Evolutionary conservation across 2,888 invertebrate species (phyloP).

Genomic region (Rhingia rostrata): DNA sequence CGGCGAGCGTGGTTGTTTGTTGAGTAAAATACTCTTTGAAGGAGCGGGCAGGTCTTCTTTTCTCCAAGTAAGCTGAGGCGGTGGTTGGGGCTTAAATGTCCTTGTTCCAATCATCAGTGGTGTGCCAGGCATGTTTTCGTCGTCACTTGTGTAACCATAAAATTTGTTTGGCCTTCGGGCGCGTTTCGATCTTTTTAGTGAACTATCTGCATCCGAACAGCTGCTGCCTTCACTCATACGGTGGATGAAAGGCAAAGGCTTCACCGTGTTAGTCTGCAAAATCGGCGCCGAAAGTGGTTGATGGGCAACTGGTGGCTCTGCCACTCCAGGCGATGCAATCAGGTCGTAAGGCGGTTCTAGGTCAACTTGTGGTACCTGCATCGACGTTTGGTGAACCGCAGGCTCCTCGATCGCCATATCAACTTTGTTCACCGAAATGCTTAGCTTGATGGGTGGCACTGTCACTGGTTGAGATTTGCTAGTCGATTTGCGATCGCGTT

Average conservation of each 20-base stretch:
- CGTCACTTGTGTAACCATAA: conserved; percentile 94
- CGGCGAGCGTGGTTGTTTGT: conserved; percentile 70
- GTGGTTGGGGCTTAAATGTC: conserved; percentile 84
- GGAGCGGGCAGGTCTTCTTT: conserved; percentile 88
- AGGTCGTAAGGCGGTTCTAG: conserved; percentile 72
- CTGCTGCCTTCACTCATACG: conserved; percentile 82
- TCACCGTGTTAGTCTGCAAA: conserved; percentile 33
- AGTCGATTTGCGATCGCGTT: conserved; percentile 85
- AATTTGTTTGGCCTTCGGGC: conserved; percentile 92
- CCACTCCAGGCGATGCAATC: conserved; percentile 75
- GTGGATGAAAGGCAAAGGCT: conserved; percentile 44
- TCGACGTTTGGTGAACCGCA: conserved; percentile 32
- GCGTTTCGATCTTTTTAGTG: conserved; percentile 89
- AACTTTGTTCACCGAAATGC: conserved; percentile 46
- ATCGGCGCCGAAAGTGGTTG: conserved; percentile 36
- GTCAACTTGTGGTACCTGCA: conserved; percentile 69
- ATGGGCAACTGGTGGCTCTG: conserved; percentile 75
- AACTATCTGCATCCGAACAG: conserved; percentile 85
- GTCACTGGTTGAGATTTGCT: conserved; percentile 81
- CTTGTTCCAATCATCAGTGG: conserved; percentile 80
- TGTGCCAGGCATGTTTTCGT: conserved; percentile 85
- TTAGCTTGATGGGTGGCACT: conserved; percentile 73
- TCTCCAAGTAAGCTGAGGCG: conserved; percentile 88
- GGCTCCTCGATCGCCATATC: conserved; percentile 26
- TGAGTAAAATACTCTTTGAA: conserved; percentile 78